A percentile compares a stretch with the other conserved stretches of the same genome.
phyloP scores from a whole-genome alignment of 2,888 invertebrate species.

The Alitta virens region DNA sequence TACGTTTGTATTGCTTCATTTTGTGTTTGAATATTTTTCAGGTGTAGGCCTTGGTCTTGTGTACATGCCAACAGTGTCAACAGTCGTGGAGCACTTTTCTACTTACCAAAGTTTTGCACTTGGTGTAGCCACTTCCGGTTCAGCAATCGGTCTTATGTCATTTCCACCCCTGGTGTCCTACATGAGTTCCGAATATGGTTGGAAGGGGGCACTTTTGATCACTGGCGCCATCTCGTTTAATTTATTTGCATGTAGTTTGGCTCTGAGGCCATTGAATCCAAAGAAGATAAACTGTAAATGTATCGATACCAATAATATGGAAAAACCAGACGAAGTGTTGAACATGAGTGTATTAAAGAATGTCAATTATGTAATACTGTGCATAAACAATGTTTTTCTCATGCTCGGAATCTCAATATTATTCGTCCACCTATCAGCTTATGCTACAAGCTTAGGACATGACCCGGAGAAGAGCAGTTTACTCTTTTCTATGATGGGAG shows the following conservation, averaged over 20 bases:
- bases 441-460: constrained; percentile 29
- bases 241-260: constrained; percentile 26
- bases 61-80: constrained; percentile 34
- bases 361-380: constrained; percentile 18
- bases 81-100: constrained; percentile 37
- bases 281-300: background rate
- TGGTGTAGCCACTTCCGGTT: constrained; percentile 37
- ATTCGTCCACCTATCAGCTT: constrained; percentile 36
- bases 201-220: constrained; percentile 36
- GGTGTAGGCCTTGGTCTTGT: constrained; percentile 38
- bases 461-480: constrained; percentile 30
- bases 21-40: constrained; percentile 8
- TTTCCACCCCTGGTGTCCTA: constrained; percentile 35
- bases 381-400: constrained; percentile 34
- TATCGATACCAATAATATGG: background rate
- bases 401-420: constrained; percentile 36
- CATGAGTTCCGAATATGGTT: constrained; percentile 33
- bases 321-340: background rate
- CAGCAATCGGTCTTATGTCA: constrained; percentile 36
- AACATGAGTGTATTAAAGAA: constrained; percentile 18
- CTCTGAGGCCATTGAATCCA: constrained; percentile 34
- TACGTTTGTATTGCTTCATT: too few species aligned
- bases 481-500: constrained; percentile 34
- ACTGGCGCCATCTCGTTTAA: constrained; percentile 34
- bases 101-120: constrained; percentile 33